Evolutionary conservation across 2,797 vertebrate genomes (phyloP).

Genomic region (Neosilurus hyrtlii): DNA sequence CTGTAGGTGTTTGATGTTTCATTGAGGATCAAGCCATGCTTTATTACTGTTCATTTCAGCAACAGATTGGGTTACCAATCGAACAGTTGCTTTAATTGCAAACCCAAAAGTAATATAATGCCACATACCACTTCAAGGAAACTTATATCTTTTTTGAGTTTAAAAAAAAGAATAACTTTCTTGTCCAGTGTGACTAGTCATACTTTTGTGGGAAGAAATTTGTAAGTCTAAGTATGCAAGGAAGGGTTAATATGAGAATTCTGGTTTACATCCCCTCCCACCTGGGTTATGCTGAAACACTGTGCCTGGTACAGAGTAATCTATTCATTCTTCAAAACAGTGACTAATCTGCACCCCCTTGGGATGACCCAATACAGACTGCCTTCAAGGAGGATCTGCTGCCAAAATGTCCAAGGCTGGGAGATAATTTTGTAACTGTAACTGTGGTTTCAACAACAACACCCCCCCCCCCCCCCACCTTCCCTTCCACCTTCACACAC

Average conservation of each 20-base stretch:
- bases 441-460: conserved; percentile 12
- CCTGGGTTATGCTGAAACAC: conserved; percentile 34
- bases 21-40: conserved; percentile 17
- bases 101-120: not conserved
- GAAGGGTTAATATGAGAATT: conserved; percentile 34
- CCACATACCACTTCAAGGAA: not conserved
- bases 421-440: conserved; percentile 25
- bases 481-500: no score
- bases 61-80: not conserved
- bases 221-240: not conserved
- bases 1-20: not conserved
- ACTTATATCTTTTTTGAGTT: not conserved
- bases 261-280: conserved; percentile 47
- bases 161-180: not conserved
- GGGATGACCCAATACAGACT: conserved; percentile 31
- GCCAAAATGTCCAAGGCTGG: conserved; percentile 42
- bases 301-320: conserved; percentile 54
- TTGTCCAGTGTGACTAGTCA: not conserved
- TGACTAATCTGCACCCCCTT: conserved; percentile 44
- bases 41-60: conserved; percentile 16
- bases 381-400: conserved; percentile 33
- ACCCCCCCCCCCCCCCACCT: no score
- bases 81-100: not conserved
- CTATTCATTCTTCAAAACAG: conserved; percentile 47
- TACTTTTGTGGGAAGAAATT: not conserved